phyloP scores from a whole-genome alignment of 2,888 invertebrate species.

The Micoletzkya japonica region DNA sequence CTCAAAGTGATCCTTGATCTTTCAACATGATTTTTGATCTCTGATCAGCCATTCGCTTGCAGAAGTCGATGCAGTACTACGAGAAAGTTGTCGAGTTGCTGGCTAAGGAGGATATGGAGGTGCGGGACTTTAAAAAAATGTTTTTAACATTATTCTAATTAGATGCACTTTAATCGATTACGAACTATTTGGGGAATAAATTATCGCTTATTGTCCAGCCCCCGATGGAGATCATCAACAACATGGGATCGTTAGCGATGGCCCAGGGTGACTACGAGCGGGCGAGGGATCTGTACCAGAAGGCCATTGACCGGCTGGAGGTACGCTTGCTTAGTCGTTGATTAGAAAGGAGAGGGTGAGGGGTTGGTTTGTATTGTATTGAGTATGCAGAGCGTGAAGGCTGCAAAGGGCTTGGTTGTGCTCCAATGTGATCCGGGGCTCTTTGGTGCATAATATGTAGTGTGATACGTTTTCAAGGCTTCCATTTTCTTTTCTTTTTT shows the following conservation, averaged over 20 bases:
- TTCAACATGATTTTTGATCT: not conserved
- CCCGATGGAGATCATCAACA: slow-evolving; percentile 95
- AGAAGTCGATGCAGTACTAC: slow-evolving; percentile 87
- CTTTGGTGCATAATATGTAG: too few species aligned
- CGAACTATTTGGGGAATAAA: not conserved
- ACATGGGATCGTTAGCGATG: slow-evolving; percentile 87
- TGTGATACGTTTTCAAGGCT: too few species aligned
- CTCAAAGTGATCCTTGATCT: not conserved
- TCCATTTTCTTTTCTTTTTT: too few species aligned
- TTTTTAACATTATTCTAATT: not conserved
- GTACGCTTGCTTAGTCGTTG: not conserved
- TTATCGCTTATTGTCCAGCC: slow-evolving; percentile 21
- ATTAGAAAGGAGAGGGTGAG: not conserved
- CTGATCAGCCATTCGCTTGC: too few species aligned
- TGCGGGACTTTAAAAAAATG: slow-evolving; percentile 64
- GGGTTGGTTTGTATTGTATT: not conserved
- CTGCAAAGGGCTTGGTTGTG: too few species aligned
- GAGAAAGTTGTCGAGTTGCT: slow-evolving; percentile 88
- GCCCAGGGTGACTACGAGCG: slow-evolving; percentile 83
- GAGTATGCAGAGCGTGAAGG: too few species aligned
- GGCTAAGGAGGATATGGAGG: slow-evolving; percentile 84
- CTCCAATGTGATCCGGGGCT: too few species aligned
- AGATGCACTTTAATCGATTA: not conserved
- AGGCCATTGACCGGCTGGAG: slow-evolving; percentile 31
- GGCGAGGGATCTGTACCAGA: slow-evolving; percentile 71